Evolutionary conservation across 2,113 vertebrate genomes (phyloP), one percentile per base, ranked within the genome.

Genomic region (Engystomops pustulosus): DNA sequence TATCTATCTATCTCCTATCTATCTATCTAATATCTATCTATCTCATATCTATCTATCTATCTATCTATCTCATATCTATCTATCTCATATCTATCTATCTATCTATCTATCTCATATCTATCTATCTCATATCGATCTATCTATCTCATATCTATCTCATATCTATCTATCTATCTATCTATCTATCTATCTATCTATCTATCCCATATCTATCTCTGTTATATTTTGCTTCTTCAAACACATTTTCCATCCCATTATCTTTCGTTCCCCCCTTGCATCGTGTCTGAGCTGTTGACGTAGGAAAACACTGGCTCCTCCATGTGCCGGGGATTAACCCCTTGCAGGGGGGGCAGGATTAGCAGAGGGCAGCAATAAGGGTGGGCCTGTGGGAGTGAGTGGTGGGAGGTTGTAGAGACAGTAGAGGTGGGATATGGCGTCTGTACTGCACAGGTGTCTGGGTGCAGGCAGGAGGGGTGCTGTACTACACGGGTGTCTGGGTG

Each of bases 211-310:
- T 53, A 6, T 51, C 44, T 17, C 1, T 76, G 12, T 51, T n/a
- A 25, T 41, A 27, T 11, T 1, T 45, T 6, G 3, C 23, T 15
- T n/a, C n/a, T n/a, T n/a, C n/a, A n/a, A n/a, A n/a, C n/a, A n/a
- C n/a, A n/a, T n/a, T n/a, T n/a, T 14, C 7, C 60, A 1, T 9
- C 25, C 23, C 25, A 4, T 10, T 25, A 62, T 25, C 55, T n/a
- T n/a, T n/a, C 15, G 25, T 10, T 34, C 70, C 30, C 17, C 34
- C 38, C n/a, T 7, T 34, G 41, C 69, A 62, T 55, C 27, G 27
- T 75, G 81, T 83, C 36, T 47, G 51, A 75, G 81, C 62, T 36
- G 36, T 25, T 83, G 81, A 83, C 81, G 81, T 75, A 83, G 38
- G 34, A 20, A 65, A 62, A 49, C 81, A 83, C 81, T 62, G 23